Conservation (phyloP, 2,888 invertebrate genomes). For the Theretra japonica region DNA sequence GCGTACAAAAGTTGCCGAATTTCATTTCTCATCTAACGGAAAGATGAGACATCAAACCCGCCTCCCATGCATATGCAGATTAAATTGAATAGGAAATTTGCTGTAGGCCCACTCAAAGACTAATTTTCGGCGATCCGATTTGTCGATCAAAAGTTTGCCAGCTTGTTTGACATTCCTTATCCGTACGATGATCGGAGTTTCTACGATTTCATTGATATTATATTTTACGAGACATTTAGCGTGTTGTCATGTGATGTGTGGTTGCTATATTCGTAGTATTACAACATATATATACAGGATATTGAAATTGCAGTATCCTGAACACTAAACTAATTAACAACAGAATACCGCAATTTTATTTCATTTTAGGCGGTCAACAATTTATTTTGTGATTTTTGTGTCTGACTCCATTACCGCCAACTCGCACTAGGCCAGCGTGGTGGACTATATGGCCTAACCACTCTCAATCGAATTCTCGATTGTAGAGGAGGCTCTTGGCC, state of each 20-base stretch:
- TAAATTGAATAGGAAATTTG: conserved; percentile 27
- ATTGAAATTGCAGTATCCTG: too few relatives aligned
- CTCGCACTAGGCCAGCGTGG: too few relatives aligned
- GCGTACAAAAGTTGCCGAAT: background rate
- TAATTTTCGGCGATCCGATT: conserved; percentile 22
- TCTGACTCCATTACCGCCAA: too few relatives aligned
- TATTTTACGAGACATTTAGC: background rate
- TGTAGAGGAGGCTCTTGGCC: too few relatives aligned
- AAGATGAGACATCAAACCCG: conserved; percentile 25
- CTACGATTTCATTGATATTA: conserved; percentile 9
- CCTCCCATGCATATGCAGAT: conserved; percentile 24
- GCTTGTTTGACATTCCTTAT: conserved; percentile 11
- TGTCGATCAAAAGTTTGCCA: conserved; percentile 11
- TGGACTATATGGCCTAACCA: too few relatives aligned
- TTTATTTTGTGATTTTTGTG: too few relatives aligned
- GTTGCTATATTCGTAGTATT: background rate
- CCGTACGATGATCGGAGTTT: conserved; percentile 6
- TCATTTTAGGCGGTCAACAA: too few relatives aligned
- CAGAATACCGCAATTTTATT: too few relatives aligned
- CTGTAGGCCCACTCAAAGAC: conserved; percentile 21
- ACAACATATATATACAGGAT: too few relatives aligned
- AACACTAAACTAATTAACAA: too few relatives aligned
- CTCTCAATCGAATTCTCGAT: too few relatives aligned
- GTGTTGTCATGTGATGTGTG: background rate
- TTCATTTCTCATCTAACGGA: conserved; percentile 9